Percentiles rank a stretch among this genome's conserved stretches.
Conservation (phyloP, 2,113 vertebrate genomes). For the Cyphomyrus discorhynchus region DNA sequence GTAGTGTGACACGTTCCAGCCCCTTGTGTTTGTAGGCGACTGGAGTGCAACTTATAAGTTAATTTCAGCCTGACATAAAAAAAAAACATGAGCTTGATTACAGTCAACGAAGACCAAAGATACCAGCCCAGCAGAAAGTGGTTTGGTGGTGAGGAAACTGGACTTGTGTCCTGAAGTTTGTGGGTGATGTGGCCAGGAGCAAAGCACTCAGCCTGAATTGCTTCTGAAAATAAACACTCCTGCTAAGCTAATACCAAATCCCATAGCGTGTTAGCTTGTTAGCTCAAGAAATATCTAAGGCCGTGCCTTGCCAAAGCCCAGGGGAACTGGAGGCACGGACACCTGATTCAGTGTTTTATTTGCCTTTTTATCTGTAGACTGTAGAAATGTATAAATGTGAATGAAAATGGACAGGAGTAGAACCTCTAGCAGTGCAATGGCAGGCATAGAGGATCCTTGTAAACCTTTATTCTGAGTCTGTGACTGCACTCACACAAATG, state of each 20-base stretch:
- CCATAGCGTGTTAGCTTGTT: not conserved
- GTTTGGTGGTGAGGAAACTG: not conserved
- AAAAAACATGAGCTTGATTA: not conserved
- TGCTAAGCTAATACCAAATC: not conserved
- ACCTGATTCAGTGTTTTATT: not conserved
- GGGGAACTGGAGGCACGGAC: not conserved
- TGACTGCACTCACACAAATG: conserved; percentile 66
- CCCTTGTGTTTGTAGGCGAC: not conserved
- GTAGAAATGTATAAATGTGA: not conserved
- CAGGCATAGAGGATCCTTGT: not conserved
- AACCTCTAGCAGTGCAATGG: not conserved
- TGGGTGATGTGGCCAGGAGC: not conserved
- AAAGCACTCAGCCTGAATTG: not conserved
- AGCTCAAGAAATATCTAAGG: not conserved
- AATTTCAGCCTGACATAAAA: not conserved
- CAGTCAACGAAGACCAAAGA: not conserved
- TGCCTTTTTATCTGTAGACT: not conserved
- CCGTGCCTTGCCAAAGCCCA: not conserved
- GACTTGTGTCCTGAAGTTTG: not conserved
- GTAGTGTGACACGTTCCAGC: not conserved
- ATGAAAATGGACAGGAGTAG: not conserved
- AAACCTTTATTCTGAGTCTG: not conserved
- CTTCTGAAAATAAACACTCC: not conserved
- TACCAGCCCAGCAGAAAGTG: not conserved
- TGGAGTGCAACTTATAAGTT: not conserved